Evolutionary conservation across 2,888 invertebrate species (phyloP).

Genomic region (Miltochrista miniata): DNA sequence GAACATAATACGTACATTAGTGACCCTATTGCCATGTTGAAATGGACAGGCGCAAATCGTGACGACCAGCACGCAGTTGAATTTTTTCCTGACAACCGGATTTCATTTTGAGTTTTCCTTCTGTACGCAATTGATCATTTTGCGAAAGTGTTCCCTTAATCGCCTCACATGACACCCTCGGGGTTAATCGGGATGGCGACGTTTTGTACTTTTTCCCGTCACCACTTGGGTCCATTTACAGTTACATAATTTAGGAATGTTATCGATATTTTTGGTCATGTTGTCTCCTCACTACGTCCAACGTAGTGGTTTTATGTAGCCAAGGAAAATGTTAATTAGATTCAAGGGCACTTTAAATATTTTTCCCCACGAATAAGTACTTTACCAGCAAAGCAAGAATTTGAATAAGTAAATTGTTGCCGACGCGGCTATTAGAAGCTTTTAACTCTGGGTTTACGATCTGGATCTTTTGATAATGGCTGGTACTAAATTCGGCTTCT

Average conservation of each 20-base stretch:
- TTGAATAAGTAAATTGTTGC: conserved; percentile 65
- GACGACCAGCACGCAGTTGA: too few relatives aligned
- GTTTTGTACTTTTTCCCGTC: too few relatives aligned
- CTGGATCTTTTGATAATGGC: conserved; percentile 61
- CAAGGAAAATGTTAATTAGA: conserved; percentile 41
- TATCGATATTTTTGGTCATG: background rate
- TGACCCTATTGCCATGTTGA: too few relatives aligned
- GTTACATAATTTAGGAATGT: conserved; percentile 21
- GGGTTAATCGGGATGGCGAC: too few relatives aligned
- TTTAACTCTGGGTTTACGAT: conserved; percentile 63
- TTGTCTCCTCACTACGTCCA: background rate
- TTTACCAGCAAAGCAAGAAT: conserved; percentile 51
- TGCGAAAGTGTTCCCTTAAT: too few relatives aligned
- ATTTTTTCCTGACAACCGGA: too few relatives aligned
- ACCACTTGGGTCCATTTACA: too few relatives aligned
- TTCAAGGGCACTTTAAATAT: conserved; percentile 41
- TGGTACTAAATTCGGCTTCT: conserved; percentile 60
- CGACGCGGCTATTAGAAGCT: conserved; percentile 59
- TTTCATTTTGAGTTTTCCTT: too few relatives aligned
- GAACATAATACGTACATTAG: too few relatives aligned
- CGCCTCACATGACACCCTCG: too few relatives aligned
- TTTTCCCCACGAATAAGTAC: conserved; percentile 40
- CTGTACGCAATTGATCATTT: too few relatives aligned
- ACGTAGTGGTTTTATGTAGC: background rate
- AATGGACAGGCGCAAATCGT: too few relatives aligned